Evolutionary conservation across 1,140 invertebrate genomes (phyloP).

Genomic region (Conopomorpha cramerella): DNA sequence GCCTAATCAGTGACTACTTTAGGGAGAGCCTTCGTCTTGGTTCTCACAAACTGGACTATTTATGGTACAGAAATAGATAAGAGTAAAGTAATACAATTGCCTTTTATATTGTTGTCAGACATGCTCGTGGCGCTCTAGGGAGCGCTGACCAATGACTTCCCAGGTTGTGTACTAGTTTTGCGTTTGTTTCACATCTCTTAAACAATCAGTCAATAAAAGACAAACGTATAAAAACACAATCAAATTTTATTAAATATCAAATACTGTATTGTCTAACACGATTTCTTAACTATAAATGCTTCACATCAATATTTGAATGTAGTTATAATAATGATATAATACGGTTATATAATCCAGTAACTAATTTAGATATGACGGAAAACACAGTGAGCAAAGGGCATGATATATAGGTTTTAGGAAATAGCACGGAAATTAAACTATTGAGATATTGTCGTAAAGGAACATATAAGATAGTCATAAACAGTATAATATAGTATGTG

Average conservation of each 20-base stretch:
- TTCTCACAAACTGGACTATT: conserved; percentile 9
- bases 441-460: conserved; percentile 50
- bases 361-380: conserved; percentile 19
- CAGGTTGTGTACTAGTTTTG: too few species aligned
- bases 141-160: too few species aligned
- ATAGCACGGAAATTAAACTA: conserved; percentile 14
- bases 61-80: conserved; percentile 3
- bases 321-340: conserved; percentile 37
- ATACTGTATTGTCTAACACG: conserved; percentile 61
- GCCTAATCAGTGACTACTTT: too few species aligned
- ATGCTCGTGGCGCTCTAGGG: too few species aligned
- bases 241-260: conserved; percentile 61
- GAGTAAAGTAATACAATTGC: not conserved
- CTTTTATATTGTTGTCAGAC: too few species aligned
- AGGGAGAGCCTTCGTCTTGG: too few species aligned
- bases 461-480: too few species aligned
- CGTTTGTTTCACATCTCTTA: too few species aligned
- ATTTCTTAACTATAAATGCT: conserved; percentile 58
- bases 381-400: too few species aligned
- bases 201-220: conserved; percentile 19
- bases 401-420: too few species aligned
- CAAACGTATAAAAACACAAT: conserved; percentile 48
- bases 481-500: too few species aligned
- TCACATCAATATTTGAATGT: conserved; percentile 49
- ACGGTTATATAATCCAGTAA: conserved; percentile 35